Evolutionary conservation across 2,113 vertebrate genomes (phyloP), one percentile per base, ranked within the genome.

Genomic region (Myanophis thanlyinensis): DNA sequence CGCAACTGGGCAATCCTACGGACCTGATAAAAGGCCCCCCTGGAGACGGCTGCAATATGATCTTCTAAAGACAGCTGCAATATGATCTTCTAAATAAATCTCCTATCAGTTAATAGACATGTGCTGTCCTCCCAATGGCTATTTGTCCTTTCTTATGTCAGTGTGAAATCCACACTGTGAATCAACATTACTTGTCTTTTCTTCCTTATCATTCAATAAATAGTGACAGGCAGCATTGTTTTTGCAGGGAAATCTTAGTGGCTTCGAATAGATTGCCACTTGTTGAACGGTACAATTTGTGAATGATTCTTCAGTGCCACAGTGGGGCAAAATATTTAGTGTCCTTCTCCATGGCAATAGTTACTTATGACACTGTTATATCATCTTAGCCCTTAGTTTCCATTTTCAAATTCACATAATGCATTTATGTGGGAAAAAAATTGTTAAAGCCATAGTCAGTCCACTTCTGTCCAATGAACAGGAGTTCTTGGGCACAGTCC

Each of bases 81-180:
- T n/a, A n/a, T n/a, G n/a, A n/a, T n/a, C n/a, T n/a, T n/a, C n/a
- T n/a, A n/a, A n/a, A n/a, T n/a, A n/a, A n/a, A 84, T 94, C 96
- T 94, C 93, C 90, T 93, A 94, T 97, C 95, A 94, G 95, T 94
- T 92, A 94, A 85, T 89, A 89, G 51, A 86, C 94, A 7, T n/a
- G 80, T 91, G 89, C 84, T 89, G 40, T 93, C 94, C 89, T 93
- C n/a, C 46, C 95, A 90, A 15, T 87, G 93, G 95, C 12, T 59
- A 11, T 54, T 93, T 93, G 90, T 92, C 93, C 93, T 86, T 96
- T 89, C 44, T 30, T 27, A 11, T 47, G 27, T 48, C 95, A 96
- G 92, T 54, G 90, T 91, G 93, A 94, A 92, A 0, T 1, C 73
- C 54, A 47, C 47, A 93, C 90, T 89, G 94, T 88, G 92, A 95